Evolutionary conservation across 2,113 vertebrate genomes (phyloP).

Genomic region (Barnardius zonarius): DNA sequence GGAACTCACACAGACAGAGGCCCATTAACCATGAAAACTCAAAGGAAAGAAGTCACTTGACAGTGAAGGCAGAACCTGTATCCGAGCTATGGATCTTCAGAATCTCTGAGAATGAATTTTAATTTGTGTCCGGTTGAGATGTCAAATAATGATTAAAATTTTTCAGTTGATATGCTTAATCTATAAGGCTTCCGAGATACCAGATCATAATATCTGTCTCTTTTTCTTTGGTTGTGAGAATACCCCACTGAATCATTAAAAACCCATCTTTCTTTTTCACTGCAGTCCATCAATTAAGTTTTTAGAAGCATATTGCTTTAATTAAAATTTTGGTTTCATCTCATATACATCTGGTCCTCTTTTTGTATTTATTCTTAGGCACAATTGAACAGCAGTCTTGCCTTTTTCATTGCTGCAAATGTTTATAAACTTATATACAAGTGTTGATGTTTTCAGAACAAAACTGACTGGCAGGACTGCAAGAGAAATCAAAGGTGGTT

Average conservation of each 20-base stretch:
- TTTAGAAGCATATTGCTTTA: not conserved
- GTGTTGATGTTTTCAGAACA: not conserved
- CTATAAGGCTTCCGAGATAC: not conserved
- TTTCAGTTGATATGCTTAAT: not conserved
- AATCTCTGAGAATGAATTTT: not conserved
- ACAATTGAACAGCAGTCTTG: not conserved
- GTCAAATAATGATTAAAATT: not conserved
- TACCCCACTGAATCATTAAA: not conserved
- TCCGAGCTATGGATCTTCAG: not conserved
- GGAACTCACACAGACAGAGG: not conserved
- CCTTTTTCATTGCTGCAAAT: not conserved
- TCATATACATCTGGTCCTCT: not conserved
- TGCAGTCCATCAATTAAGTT: not conserved
- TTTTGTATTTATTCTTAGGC: not conserved
- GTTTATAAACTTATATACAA: not conserved
- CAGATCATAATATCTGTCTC: not conserved
- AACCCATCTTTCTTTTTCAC: not conserved
- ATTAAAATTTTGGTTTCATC: not conserved
- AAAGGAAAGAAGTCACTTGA: not conserved
- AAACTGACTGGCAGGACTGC: not conserved
- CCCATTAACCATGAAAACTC: not conserved
- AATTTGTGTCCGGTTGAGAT: not conserved
- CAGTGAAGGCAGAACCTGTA: not conserved
- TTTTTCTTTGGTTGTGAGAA: not conserved
- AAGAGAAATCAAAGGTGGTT: not conserved